Percentiles rank a stretch among this genome's conserved stretches.
Conservation (phyloP, 2,797 vertebrate species). For the Philypnodon macrostomus region DNA sequence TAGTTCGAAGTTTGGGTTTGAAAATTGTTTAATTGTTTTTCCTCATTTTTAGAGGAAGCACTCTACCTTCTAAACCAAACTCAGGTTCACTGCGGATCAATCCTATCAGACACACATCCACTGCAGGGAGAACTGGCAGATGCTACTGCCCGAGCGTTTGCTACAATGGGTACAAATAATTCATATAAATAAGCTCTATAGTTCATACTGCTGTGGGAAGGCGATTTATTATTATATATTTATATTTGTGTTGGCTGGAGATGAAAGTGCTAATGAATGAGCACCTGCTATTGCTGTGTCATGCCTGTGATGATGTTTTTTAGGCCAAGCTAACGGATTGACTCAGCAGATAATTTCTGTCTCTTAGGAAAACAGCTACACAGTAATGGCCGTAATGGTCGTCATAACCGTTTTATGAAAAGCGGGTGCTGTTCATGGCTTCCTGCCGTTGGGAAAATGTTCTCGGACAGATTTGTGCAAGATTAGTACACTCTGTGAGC, state of each 20-base stretch:
- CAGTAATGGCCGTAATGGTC: not conserved
- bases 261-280: conserved; percentile 3
- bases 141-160: conserved; percentile 81
- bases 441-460: not conserved
- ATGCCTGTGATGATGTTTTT: conserved; percentile 1
- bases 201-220: not conserved
- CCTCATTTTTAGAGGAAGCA: conserved; percentile 71
- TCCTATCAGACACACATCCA: conserved; percentile 80
- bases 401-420: conserved; percentile 6
- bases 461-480: not conserved
- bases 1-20: not conserved
- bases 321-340: conserved; percentile 1
- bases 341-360: conserved; percentile 5
- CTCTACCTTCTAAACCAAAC: conserved; percentile 71
- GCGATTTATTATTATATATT: no score
- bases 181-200: not conserved
- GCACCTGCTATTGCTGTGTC: conserved; percentile 5
- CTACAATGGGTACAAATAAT: conserved; percentile 77
- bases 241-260: conserved; percentile 2
- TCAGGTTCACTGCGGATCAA: conserved; percentile 56
- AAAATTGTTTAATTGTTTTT: conserved; percentile 7
- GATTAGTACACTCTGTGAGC: not conserved
- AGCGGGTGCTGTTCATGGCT: not conserved
- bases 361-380: not conserved
- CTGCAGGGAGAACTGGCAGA: conserved; percentile 86